Conservation (phyloP, 2,113 vertebrate species). For the Procapra przewalskii region DNA sequence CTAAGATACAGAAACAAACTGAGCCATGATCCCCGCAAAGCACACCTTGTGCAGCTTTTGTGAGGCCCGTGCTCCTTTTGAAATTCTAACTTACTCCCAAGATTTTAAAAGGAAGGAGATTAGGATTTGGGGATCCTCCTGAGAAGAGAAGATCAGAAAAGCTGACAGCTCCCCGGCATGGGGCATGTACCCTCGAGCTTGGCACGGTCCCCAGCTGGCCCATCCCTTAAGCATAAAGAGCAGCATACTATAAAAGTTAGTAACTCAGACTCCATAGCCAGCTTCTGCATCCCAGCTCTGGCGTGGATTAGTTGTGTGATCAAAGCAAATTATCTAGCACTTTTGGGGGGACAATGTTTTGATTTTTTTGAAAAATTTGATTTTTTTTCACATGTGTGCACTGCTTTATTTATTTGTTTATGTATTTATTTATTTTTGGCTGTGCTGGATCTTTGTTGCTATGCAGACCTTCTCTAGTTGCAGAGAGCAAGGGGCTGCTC, state of each 20-base stretch:
- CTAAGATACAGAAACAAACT: not conserved
- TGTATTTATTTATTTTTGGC: not conserved
- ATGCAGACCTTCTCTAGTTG: not conserved
- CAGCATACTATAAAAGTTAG: not conserved
- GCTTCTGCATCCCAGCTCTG: not conserved
- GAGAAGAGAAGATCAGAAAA: not conserved
- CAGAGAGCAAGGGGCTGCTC: not conserved
- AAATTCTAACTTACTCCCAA: not conserved
- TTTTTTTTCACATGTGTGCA: not conserved
- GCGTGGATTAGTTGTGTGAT: not conserved
- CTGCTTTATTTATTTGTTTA: not conserved
- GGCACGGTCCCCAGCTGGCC: not conserved
- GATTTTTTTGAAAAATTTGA: not conserved
- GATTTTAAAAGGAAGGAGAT: not conserved
- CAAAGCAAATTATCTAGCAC: not conserved
- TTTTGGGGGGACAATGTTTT: not conserved
- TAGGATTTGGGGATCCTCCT: not conserved
- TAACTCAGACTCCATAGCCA: not conserved
- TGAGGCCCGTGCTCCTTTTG: not conserved
- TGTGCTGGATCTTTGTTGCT: not conserved
- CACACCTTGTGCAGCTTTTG: not conserved
- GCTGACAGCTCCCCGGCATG: not conserved
- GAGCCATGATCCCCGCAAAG: accelerated
- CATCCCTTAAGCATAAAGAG: not conserved
- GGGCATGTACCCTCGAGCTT: not conserved